Evolutionary conservation across 1,140 invertebrate species (phyloP).

Genomic region (Halictus rubicundus): DNA sequence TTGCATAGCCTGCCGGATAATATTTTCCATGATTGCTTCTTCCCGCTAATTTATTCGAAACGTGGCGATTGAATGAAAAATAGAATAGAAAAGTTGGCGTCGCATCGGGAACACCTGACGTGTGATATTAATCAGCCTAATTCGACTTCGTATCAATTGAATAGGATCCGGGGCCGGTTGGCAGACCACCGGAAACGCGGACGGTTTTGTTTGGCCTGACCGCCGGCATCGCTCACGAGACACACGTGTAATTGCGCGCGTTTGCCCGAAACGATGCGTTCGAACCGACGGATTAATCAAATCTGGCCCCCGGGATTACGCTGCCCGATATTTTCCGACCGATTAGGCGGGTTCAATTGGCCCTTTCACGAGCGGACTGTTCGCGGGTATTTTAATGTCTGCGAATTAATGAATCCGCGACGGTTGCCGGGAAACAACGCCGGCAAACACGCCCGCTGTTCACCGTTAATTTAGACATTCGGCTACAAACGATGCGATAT

Average conservation of each 20-base stretch:
- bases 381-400: neutral
- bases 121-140: slow-evolving; percentile 41
- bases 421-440: neutral
- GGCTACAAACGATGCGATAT: neutral
- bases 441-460: neutral
- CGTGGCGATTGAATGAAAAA: too few species aligned
- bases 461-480: neutral
- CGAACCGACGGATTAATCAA: slow-evolving; percentile 39
- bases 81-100: too few species aligned
- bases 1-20: too few species aligned
- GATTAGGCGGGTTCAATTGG: slow-evolving; percentile 33
- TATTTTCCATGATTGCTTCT: too few species aligned
- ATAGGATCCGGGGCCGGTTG: slow-evolving; percentile 10
- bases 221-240: slow-evolving; percentile 20
- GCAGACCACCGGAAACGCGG: slow-evolving; percentile 6
- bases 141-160: slow-evolving; percentile 39
- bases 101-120: slow-evolving; percentile 2
- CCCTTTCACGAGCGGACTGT: neutral
- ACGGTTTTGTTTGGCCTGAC: slow-evolving; percentile 29
- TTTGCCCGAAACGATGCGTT: slow-evolving; percentile 26
- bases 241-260: slow-evolving; percentile 35
- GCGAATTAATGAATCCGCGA: slow-evolving; percentile 1
- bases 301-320: slow-evolving; percentile 4
- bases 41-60: too few species aligned
- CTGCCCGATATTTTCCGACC: slow-evolving; percentile 36